Conservation (phyloP, 2,113 vertebrate species). For the Pangasianodon hypophthalmus region DNA sequence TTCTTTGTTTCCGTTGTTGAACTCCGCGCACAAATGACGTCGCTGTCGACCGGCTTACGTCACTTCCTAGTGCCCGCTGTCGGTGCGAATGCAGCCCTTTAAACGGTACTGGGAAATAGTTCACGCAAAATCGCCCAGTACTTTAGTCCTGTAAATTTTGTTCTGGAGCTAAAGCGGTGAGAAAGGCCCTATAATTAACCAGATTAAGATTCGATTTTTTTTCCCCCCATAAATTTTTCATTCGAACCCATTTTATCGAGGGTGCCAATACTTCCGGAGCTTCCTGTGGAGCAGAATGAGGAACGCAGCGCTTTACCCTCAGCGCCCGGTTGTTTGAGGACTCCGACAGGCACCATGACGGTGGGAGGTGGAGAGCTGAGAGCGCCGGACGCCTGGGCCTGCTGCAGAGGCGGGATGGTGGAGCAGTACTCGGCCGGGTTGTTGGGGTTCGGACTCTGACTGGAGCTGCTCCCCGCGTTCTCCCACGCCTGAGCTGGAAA, state of each 20-base stretch:
- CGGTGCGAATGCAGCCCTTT: no score
- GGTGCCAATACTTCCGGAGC: not conserved
- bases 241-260: not conserved
- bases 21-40: no score
- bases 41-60: no score
- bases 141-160: no score
- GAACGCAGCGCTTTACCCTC: constrained; percentile 75
- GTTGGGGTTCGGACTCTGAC: constrained; percentile 97
- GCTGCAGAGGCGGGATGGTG: constrained; percentile 96
- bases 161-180: no score
- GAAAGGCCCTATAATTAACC: no score
- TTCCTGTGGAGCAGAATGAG: not conserved
- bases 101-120: no score
- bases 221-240: not conserved
- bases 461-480: constrained; percentile 81
- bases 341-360: constrained; percentile 98
- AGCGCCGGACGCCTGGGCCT: constrained; percentile 94
- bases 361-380: constrained; percentile 96
- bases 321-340: constrained; percentile 89
- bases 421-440: constrained; percentile 99
- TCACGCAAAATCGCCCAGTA: no score
- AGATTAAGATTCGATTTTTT: not conserved
- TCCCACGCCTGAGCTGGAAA: constrained; percentile 87
- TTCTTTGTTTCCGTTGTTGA: no score
- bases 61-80: no score